Conservation (phyloP, 2,113 vertebrate genomes). For the Bombycilla garrulus region DNA sequence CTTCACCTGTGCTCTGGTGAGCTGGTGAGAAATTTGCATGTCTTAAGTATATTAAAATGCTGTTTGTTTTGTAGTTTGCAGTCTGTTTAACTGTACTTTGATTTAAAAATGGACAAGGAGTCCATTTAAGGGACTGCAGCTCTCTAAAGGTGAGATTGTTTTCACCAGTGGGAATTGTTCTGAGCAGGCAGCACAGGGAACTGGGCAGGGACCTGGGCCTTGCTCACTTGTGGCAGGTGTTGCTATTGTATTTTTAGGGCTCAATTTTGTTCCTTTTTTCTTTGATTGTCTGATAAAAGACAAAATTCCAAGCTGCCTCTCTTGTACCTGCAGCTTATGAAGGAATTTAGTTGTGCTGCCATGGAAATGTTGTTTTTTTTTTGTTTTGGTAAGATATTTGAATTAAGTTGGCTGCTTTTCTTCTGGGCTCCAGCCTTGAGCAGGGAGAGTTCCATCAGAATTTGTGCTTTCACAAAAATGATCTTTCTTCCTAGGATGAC, state of each 20-base stretch:
- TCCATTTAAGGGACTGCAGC: not conserved
- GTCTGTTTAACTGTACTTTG: not conserved
- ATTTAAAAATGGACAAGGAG: not conserved
- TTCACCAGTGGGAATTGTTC: fast-evolving
- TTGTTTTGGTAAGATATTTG: not conserved
- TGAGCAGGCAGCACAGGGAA: not conserved
- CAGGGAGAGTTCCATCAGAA: not conserved
- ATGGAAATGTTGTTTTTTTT: not conserved
- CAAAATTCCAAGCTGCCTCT: not conserved
- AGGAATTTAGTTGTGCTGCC: not conserved
- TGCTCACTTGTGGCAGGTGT: fast-evolving
- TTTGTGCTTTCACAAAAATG: not conserved
- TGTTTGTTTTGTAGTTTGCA: not conserved
- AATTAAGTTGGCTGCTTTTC: not conserved
- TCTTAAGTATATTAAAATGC: not conserved
- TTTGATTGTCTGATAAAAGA: not conserved
- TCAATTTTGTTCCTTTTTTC: not conserved
- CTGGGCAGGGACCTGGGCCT: not conserved
- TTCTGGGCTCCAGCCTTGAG: not conserved
- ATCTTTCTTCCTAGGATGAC: not conserved
- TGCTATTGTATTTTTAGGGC: not conserved
- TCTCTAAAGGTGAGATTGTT: not conserved
- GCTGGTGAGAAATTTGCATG: not conserved
- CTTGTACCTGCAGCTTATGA: not conserved
- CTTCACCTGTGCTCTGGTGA: not conserved